These are phyloP conservation scores for Seladonia tumulorum DNA, from an alignment of 2,888 invertebrate genomes.

Conservation along the genomic window DNA sequence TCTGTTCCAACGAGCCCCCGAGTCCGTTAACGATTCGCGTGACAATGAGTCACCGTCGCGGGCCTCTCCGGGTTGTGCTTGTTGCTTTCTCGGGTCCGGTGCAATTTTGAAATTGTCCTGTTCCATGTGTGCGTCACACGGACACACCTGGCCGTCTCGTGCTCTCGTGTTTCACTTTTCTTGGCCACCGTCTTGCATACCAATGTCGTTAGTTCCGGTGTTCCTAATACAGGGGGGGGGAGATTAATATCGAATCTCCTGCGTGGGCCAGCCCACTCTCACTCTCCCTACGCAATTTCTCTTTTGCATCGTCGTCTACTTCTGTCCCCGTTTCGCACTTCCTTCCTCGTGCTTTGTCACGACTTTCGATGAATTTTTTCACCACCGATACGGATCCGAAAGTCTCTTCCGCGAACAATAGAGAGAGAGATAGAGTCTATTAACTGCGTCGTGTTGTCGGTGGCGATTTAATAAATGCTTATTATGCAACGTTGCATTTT, in stretches of 20 bases:
- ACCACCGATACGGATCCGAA: background rate
- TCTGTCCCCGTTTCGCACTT: background rate
- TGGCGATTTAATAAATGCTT: no score
- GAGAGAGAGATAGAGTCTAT: background rate
- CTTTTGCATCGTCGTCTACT: constrained; percentile 41
- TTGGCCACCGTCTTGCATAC: constrained; percentile 56
- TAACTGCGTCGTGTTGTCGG: background rate
- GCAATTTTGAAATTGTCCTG: constrained; percentile 55
- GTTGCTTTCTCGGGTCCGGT: constrained; percentile 43
- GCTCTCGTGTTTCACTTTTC: constrained; percentile 67
- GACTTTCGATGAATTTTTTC: constrained; percentile 2
- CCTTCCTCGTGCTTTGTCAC: background rate
- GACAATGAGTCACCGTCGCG: constrained; percentile 69
- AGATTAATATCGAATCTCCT: constrained; percentile 58
- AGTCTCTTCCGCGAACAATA: background rate
- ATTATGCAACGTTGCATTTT: no score
- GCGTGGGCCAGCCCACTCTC: constrained; percentile 49
- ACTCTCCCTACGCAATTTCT: constrained; percentile 49
- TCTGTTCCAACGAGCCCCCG: constrained; percentile 62
- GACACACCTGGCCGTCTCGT: background rate
- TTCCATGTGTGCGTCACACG: background rate
- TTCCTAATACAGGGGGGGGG: constrained; percentile 50
- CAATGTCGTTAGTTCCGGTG: constrained; percentile 53
- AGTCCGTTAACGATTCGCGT: constrained; percentile 50
- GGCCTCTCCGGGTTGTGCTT: constrained; percentile 13